Conservation (phyloP, 2,888 invertebrate species). For the Allophyes oxyacanthae region DNA sequence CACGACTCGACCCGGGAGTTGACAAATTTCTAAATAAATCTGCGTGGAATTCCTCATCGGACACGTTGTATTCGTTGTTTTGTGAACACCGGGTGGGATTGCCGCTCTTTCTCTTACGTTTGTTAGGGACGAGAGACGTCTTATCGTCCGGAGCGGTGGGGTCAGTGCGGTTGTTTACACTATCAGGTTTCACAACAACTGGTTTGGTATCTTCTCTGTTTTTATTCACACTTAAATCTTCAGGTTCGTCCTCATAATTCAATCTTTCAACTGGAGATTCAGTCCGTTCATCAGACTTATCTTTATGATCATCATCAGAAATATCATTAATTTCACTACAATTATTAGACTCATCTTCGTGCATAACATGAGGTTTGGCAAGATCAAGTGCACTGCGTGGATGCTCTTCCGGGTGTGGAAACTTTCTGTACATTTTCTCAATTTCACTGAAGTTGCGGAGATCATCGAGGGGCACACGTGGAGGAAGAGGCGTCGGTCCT, state of each 20-base stretch:
- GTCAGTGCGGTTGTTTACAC: slow-evolving; percentile 67
- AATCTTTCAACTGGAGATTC: slow-evolving; percentile 74
- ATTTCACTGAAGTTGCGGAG: slow-evolving; percentile 88
- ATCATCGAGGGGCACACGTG: slow-evolving; percentile 83
- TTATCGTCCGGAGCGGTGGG: slow-evolving; percentile 84
- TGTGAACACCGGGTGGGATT: slow-evolving; percentile 94
- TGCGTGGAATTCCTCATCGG: slow-evolving; percentile 84
- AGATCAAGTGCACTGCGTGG: slow-evolving; percentile 77
- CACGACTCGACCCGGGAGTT: slow-evolving; percentile 78
- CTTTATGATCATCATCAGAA: slow-evolving; percentile 78
- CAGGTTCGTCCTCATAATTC: slow-evolving; percentile 90
- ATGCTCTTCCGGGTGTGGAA: slow-evolving; percentile 77
- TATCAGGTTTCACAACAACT: slow-evolving; percentile 75
- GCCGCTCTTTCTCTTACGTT: slow-evolving; percentile 94
- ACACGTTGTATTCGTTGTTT: slow-evolving; percentile 83
- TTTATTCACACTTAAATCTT: slow-evolving; percentile 92
- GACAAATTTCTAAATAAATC: slow-evolving; percentile 84
- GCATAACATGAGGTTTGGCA: slow-evolving; percentile 68
- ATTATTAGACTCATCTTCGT: slow-evolving; percentile 78
- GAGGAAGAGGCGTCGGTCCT: slow-evolving; percentile 86
- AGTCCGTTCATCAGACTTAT: slow-evolving; percentile 64
- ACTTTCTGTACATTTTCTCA: slow-evolving; percentile 86
- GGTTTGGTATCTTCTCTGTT: slow-evolving; percentile 90
- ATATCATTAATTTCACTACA: slow-evolving; percentile 80
- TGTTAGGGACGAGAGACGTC: slow-evolving; percentile 88